Evolutionary conservation across 1,140 invertebrate genomes (phyloP).

Genomic region (Zaprionus vittiger): DNA sequence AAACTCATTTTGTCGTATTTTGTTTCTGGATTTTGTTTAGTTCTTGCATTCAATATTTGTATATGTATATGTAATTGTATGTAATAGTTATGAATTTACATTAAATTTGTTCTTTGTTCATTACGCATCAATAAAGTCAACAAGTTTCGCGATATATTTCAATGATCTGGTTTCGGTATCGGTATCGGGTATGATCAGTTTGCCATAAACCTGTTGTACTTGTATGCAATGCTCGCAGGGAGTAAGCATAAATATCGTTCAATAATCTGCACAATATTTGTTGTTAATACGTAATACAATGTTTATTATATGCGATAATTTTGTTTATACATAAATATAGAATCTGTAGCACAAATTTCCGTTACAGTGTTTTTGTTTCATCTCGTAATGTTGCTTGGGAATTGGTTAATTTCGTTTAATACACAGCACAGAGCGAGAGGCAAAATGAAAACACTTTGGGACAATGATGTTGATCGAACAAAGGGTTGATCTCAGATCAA

Average conservation of each 20-base stretch:
- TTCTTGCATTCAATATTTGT: conserved; percentile 41
- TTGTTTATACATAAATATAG: conserved; percentile 71
- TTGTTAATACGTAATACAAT: conserved; percentile 64
- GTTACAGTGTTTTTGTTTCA: conserved; percentile 4
- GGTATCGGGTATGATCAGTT: background rate
- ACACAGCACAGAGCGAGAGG: conserved; percentile 66
- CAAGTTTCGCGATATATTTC: conserved; percentile 27
- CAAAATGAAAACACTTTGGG: conserved; percentile 29
- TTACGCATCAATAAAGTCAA: conserved; percentile 39
- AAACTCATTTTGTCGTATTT: conserved; percentile 32
- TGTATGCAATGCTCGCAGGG: conserved; percentile 26
- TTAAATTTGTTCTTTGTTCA: conserved; percentile 57
- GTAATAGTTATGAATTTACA: conserved; percentile 40
- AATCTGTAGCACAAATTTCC: conserved; percentile 58
- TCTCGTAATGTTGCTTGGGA: conserved; percentile 18
- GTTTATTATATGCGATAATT: conserved; percentile 55
- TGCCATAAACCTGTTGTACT: conserved; percentile 16
- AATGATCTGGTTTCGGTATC: conserved; percentile 15
- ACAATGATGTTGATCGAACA: conserved; percentile 16
- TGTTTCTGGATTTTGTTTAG: conserved; percentile 36
- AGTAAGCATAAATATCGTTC: conserved; percentile 35
- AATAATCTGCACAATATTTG: conserved; percentile 50
- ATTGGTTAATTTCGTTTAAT: conserved; percentile 28
- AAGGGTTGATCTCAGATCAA: background rate
- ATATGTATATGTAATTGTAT: conserved; percentile 17